phyloP scores from a whole-genome alignment of 2,888 invertebrate genomes.

The Agrenia bidenticulata region DNA sequence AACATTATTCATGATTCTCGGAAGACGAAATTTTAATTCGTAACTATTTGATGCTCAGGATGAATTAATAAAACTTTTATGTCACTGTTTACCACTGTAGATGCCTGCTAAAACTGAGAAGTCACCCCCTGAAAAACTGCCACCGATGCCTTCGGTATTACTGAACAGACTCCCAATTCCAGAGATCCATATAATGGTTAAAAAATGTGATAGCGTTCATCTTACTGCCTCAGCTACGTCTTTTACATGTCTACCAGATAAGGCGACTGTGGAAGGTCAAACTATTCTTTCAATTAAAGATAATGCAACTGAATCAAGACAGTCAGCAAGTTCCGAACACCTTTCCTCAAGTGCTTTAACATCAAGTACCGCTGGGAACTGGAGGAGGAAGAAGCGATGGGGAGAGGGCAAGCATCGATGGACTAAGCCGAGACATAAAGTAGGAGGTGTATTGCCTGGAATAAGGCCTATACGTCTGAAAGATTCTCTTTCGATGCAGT shows the following conservation, averaged over 20 bases:
- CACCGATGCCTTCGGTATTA: neutral
- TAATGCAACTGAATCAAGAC: neutral
- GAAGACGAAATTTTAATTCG: no score
- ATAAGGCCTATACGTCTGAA: neutral
- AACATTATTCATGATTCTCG: no score
- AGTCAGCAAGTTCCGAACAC: neutral
- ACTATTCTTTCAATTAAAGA: neutral
- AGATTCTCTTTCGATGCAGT: conserved; percentile 10
- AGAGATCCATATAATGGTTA: conserved; percentile 10
- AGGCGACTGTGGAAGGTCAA: neutral
- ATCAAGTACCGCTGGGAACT: neutral
- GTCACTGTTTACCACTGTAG: no score
- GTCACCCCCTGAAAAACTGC: neutral
- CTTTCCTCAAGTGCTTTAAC: neutral
- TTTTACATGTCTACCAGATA: neutral
- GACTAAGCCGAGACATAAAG: conserved; percentile 4
- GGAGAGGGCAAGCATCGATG: neutral
- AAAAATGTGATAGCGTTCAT: conserved; percentile 17
- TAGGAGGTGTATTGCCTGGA: neutral
- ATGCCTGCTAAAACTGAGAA: neutral
- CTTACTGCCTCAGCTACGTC: neutral
- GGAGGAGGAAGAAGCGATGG: conserved; percentile 10
- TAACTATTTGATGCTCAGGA: no score
- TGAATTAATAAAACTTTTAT: no score
- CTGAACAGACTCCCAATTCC: conserved; percentile 12